A percentile compares a stretch with the other conserved stretches of the same genome.
These are phyloP conservation scores for Masticophis lateralis DNA, from an alignment of 2,797 vertebrate species.

Conservation along the genomic window DNA sequence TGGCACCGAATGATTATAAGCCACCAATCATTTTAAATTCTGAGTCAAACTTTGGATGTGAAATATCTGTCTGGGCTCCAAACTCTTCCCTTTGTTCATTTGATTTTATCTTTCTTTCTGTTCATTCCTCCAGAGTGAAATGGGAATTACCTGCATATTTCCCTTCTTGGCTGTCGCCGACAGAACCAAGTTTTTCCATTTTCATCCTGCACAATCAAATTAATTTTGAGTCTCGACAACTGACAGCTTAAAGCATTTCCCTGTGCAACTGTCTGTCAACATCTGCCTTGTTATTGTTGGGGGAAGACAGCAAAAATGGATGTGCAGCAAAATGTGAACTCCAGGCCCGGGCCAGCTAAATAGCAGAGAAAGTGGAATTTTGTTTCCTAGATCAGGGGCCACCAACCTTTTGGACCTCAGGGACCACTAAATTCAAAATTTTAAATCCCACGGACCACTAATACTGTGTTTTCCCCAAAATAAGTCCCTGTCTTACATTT, in stretches of 20 bases:
- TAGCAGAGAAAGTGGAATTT: neutral
- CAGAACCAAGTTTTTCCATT: neutral
- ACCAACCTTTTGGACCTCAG: too few species aligned
- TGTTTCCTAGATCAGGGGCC: neutral
- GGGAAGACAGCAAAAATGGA: neutral
- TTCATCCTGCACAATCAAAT: conserved; percentile 23
- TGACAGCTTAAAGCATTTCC: conserved; percentile 25
- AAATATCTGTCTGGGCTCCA: neutral
- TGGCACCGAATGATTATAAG: neutral
- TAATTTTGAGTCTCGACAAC: conserved; percentile 11
- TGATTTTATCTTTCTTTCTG: neutral
- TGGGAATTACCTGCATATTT: neutral
- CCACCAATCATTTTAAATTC: neutral
- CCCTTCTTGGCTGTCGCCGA: neutral
- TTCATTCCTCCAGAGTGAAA: neutral
- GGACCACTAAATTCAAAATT: too few species aligned
- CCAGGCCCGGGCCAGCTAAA: neutral
- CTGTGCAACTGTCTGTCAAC: neutral
- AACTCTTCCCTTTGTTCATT: neutral
- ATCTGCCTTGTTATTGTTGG: neutral
- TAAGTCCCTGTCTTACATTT: too few species aligned
- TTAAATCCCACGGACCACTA: too few species aligned
- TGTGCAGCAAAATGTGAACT: neutral
- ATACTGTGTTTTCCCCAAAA: too few species aligned
- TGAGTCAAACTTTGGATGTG: neutral